Base-by-base conservation (phyloP, 2,113 vertebrate genomes). In the Leuciscus idus region DNA sequence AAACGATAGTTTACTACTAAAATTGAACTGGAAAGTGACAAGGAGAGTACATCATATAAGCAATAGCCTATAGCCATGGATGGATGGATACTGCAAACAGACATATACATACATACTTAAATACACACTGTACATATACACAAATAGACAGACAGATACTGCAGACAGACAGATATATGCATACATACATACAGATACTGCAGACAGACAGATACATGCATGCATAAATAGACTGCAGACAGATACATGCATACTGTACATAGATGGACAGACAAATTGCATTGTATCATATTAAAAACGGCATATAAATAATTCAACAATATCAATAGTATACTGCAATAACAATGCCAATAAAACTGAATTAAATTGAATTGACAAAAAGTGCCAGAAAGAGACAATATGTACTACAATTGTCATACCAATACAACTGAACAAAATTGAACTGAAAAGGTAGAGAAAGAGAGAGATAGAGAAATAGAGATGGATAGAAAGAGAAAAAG, bases 401-500 rank as follows among this genome's bases (percentile, higher is more conserved):
- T 68, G 66, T 10, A 9, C 17, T 30, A 66, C 30, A 39, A 3
- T 10, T 43, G 10, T n/a, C 19, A 73, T 73, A 46, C 36, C 66
- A 85, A 43, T 52, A n/a, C 43, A 30, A 57, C 21, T 43, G 15
- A 59, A 13, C 9, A 57, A 46, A 33, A 43, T 11, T 26, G 36
- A 62, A 64, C 26, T 19, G 26, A 72, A 55, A 72, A 64, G 48
- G 17, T 55, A 62, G 13, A 43, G 4, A 62, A 12, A 43, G 19
- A 36, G 28, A 12, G 23, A 50, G 12, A 23, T 6, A 64, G 64
- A 77, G 19, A 6, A 43, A 33, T 6, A 3, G 78, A 13, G 13
- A 55, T 21, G 11, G 46, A 85, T 66, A 77, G 64, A 75, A 66
- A 68, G 28, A 74, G 17, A 13, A 57, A 83, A 57, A 19, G 11